These are phyloP conservation scores for Toxotes jaculatrix DNA, from an alignment of 2,113 vertebrate species.

Conservation along the genomic window DNA sequence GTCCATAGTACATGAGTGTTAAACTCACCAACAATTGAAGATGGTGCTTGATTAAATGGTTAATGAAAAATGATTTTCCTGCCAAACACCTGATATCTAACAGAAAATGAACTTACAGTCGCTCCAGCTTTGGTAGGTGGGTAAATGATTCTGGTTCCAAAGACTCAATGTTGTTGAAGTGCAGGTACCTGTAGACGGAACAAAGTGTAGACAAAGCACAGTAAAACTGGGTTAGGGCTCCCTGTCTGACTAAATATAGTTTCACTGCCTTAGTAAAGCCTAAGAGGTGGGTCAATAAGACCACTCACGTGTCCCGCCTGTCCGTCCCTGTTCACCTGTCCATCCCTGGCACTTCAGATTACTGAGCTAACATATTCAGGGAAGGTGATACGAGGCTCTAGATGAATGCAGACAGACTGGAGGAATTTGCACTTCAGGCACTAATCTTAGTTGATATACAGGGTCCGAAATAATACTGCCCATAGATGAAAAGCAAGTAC, in stretches of 20 bases:
- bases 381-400: slow-evolving; percentile 1
- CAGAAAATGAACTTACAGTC: slow-evolving; percentile 90
- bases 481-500: slow-evolving; percentile 12
- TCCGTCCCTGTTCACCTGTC: slow-evolving; percentile 7
- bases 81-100: not conserved
- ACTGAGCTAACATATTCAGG: not conserved
- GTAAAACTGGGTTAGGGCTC: slow-evolving; percentile 29
- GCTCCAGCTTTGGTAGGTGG: slow-evolving; percentile 95
- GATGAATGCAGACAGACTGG: slow-evolving; percentile 2
- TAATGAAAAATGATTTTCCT: too few relatives aligned
- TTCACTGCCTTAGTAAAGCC: not conserved
- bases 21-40: too few relatives aligned
- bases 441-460: slow-evolving; percentile 33
- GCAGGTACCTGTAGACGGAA: slow-evolving; percentile 90
- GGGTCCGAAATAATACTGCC: slow-evolving; percentile 14
- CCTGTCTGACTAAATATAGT: not conserved
- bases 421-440: slow-evolving; percentile 18
- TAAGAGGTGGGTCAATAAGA: not conserved
- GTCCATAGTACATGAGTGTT: too few relatives aligned
- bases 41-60: too few relatives aligned
- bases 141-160: slow-evolving; percentile 95
- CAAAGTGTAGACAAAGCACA: slow-evolving; percentile 51
- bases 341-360: not conserved
- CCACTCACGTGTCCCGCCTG: not conserved
- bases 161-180: slow-evolving; percentile 99